Conservation (phyloP, 2,888 invertebrate species). For the Plagodis pulveraria region DNA sequence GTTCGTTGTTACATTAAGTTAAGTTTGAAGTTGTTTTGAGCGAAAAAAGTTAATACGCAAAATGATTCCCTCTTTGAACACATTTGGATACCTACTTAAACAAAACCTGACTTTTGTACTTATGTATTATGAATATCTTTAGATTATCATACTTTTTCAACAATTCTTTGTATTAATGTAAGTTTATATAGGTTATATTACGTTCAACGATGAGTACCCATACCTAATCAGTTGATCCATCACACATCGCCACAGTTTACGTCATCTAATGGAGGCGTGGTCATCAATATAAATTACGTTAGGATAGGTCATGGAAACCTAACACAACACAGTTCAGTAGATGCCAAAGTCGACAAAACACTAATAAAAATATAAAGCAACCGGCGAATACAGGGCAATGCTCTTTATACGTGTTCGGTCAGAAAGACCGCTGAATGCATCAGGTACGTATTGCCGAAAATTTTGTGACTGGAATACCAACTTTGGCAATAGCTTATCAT, state of each 20-base stretch:
- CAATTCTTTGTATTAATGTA: too few relatives aligned
- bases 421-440: slow-evolving; percentile 61
- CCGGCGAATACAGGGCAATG: slow-evolving; percentile 67
- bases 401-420: slow-evolving; percentile 72
- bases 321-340: slow-evolving; percentile 63
- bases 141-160: too few relatives aligned
- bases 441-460: slow-evolving; percentile 47
- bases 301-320: slow-evolving; percentile 79
- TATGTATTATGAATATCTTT: too few relatives aligned
- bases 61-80: not conserved
- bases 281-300: slow-evolving; percentile 71
- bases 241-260: slow-evolving; percentile 1
- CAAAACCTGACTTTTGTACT: too few relatives aligned
- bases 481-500: slow-evolving; percentile 39
- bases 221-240: too few relatives aligned
- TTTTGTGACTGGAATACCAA: slow-evolving; percentile 68
- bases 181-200: too few relatives aligned
- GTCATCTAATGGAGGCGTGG: slow-evolving; percentile 35
- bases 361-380: slow-evolving; percentile 57
- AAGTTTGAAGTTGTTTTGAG: too few relatives aligned
- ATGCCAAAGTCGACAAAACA: slow-evolving; percentile 62
- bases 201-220: too few relatives aligned
- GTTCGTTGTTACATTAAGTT: too few relatives aligned
- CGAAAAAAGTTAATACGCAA: too few relatives aligned
- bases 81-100: not conserved